Conservation (phyloP, 2,113 vertebrate species). For the Thamnaconus septentrionalis region DNA sequence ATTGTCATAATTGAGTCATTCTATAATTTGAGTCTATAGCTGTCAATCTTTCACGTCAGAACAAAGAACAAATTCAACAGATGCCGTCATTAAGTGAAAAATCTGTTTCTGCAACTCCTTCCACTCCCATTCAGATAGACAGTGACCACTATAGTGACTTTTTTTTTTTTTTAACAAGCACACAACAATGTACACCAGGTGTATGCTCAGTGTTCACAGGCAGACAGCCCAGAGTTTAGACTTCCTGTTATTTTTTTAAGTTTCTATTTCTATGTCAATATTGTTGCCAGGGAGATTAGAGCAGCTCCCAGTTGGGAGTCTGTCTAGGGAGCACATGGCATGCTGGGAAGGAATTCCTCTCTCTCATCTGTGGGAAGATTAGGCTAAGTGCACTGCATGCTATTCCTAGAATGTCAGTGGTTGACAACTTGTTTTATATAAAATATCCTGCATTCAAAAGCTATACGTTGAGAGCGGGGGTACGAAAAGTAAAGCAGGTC, state of each 20-base stretch:
- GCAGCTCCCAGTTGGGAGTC: constrained; percentile 70
- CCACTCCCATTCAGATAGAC: too few relatives aligned
- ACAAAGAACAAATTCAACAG: too few relatives aligned
- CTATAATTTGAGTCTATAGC: too few relatives aligned
- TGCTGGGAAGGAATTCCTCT: constrained; percentile 73
- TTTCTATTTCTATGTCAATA: constrained; percentile 75
- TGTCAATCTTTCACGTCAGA: too few relatives aligned
- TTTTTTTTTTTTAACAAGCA: too few relatives aligned
- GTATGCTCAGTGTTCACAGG: constrained; percentile 43
- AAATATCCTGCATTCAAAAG: background rate
- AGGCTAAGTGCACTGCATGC: constrained; percentile 53
- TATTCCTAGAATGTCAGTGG: constrained; percentile 22
- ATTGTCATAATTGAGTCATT: too few relatives aligned
- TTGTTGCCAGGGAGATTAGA: constrained; percentile 75
- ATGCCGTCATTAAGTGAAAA: too few relatives aligned
- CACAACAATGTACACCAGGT: constrained; percentile 23
- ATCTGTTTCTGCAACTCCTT: too few relatives aligned
- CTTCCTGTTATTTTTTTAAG: constrained; percentile 40
- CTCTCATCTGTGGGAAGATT: constrained; percentile 67
- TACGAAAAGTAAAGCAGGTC: too few relatives aligned
- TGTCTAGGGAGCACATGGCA: constrained; percentile 69
- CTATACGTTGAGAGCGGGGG: too few relatives aligned
- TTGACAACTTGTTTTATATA: constrained; percentile 35
- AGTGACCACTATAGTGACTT: too few relatives aligned
- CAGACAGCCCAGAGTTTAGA: constrained; percentile 52